phyloP scores from a whole-genome alignment of 2,888 invertebrate species.

The Agrilus cyanescens region DNA sequence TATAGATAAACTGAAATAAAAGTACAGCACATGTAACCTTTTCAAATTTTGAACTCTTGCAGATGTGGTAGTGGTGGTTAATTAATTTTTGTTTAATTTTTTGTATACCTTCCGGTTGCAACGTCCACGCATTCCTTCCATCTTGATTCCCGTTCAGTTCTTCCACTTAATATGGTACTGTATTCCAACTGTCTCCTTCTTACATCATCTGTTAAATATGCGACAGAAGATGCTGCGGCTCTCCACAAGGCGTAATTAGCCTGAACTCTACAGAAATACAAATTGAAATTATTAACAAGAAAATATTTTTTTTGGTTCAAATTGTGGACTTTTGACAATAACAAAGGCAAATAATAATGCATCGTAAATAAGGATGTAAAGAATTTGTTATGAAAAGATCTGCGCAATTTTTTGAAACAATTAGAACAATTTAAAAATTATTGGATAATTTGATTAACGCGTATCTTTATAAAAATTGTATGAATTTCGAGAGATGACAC shows the following conservation, averaged over 20 bases:
- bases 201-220: conserved; percentile 67
- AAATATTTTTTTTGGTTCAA: too few species aligned
- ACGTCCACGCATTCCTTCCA: conserved; percentile 89
- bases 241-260: conserved; percentile 94
- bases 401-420: too few species aligned
- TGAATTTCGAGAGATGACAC: too few species aligned
- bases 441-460: too few species aligned
- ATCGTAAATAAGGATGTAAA: too few species aligned
- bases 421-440: too few species aligned
- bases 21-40: not conserved
- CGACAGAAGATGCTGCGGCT: conserved; percentile 67
- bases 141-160: conserved; percentile 72
- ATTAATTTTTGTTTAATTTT: not conserved
- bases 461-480: too few species aligned
- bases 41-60: not conserved
- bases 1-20: conserved; percentile 48
- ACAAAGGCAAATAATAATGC: too few species aligned
- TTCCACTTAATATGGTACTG: conserved; percentile 69
- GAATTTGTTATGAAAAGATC: too few species aligned
- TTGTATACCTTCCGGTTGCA: conserved; percentile 60
- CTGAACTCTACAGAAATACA: conserved; percentile 40
- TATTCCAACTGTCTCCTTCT: conserved; percentile 70
- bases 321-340: too few species aligned
- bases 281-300: too few species aligned
- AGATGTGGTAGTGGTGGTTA: not conserved